Conservation (phyloP, 2,797 vertebrate genomes). For the Syngnathus acus region DNA sequence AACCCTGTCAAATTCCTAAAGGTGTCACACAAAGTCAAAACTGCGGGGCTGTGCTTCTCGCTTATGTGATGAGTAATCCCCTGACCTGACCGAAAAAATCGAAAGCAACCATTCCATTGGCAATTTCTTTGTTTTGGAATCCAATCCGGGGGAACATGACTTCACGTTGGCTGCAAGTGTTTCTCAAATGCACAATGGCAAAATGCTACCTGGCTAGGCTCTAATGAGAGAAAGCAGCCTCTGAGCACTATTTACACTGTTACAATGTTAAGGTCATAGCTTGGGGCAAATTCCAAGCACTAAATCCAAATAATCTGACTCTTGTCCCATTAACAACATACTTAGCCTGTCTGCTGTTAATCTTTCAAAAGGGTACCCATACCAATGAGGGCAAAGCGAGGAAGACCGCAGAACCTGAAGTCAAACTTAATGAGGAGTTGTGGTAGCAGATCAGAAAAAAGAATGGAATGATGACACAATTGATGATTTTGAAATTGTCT, state of each 20-base stretch:
- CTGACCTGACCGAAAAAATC: background rate
- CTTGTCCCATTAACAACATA: background rate
- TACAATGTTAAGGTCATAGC: slow-evolving; percentile 13
- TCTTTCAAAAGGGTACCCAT: background rate
- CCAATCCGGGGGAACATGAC: background rate
- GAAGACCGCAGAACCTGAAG: background rate
- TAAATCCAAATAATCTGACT: slow-evolving; percentile 3
- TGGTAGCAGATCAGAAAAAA: background rate
- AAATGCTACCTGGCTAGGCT: slow-evolving; percentile 12
- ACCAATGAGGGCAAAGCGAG: background rate
- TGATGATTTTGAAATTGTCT: too few relatives aligned
- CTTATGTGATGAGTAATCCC: background rate
- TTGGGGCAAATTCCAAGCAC: slow-evolving; percentile 12
- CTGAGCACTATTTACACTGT: background rate
- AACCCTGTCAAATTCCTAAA: background rate
- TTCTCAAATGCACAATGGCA: background rate
- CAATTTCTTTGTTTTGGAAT: background rate
- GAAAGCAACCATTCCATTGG: background rate
- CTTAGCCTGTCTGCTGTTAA: background rate
- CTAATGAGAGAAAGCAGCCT: slow-evolving; percentile 9
- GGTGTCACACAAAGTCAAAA: background rate
- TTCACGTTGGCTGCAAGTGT: background rate
- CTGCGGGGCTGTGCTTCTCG: background rate
- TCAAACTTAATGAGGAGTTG: background rate
- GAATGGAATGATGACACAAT: too few relatives aligned